A percentile compares a stretch with the other conserved stretches of the same genome.
phyloP scores from a whole-genome alignment of 2,113 vertebrate species.

The Otolemur garnettii region DNA sequence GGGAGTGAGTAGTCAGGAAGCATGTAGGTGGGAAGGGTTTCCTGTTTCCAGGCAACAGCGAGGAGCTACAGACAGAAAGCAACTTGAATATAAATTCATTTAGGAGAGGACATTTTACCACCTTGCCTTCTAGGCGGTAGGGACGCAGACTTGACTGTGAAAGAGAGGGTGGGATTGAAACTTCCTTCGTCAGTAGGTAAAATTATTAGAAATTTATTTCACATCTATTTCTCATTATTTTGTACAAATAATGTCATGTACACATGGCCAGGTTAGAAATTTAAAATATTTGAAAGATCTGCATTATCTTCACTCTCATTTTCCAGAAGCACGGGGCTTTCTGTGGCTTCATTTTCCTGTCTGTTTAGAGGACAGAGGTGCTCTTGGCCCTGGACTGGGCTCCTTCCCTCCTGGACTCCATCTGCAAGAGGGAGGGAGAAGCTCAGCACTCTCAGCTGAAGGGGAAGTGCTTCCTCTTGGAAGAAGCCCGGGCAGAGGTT shows the following conservation, averaged over 20 bases:
- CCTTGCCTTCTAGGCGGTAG: conserved; percentile 31
- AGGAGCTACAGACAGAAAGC: conserved; percentile 77
- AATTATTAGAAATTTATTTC: conserved; percentile 61
- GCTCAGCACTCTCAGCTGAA: background rate
- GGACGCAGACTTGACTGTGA: conserved; percentile 49
- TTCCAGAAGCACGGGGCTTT: conserved; percentile 30
- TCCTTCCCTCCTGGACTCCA: conserved; percentile 44
- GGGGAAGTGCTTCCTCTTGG: background rate
- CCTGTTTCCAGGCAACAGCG: conserved; percentile 82
- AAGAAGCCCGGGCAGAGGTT: background rate
- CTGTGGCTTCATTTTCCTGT: conserved; percentile 24
- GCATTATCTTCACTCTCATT: background rate
- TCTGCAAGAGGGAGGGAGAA: conserved; percentile 73
- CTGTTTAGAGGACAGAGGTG: conserved; percentile 5
- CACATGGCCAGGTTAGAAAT: conserved; percentile 34
- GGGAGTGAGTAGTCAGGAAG: conserved; percentile 75
- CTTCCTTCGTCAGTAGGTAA: conserved; percentile 52
- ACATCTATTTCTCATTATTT: conserved; percentile 5
- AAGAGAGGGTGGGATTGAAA: conserved; percentile 65
- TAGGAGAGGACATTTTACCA: conserved; percentile 79
- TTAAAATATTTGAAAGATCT: conserved; percentile 45
- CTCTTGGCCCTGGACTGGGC: background rate
- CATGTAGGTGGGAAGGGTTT: conserved; percentile 83
- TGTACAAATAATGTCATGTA: background rate
- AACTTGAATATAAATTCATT: conserved; percentile 81